Conservation (phyloP, 1,140 invertebrate genomes). For the Achatina immaculata region DNA sequence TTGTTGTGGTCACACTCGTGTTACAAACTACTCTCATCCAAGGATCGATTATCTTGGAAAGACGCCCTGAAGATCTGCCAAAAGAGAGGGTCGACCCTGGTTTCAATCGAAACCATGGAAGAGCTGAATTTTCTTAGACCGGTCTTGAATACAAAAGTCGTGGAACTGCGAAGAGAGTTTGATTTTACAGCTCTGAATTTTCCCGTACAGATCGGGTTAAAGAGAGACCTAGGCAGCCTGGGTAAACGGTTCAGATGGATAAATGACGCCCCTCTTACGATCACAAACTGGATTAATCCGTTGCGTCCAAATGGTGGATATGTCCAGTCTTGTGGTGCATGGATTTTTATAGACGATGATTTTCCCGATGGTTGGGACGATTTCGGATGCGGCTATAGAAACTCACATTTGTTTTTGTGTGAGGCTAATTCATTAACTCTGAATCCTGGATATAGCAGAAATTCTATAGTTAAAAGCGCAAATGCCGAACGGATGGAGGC, state of each 20-base stretch:
- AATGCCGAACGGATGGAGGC: background rate
- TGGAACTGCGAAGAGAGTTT: background rate
- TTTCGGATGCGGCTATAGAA: constrained; percentile 8
- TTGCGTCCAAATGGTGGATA: constrained; percentile 6
- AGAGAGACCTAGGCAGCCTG: background rate
- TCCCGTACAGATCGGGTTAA: background rate
- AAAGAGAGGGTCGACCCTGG: background rate
- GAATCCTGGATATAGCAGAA: background rate
- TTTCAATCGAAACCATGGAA: background rate
- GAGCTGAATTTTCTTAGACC: background rate
- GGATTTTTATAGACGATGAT: background rate
- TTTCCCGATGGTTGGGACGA: background rate
- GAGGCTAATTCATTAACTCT: background rate
- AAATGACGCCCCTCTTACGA: background rate
- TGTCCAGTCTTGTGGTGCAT: background rate
- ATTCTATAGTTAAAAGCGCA: background rate
- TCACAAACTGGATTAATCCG: background rate
- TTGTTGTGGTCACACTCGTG: background rate
- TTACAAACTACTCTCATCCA: background rate
- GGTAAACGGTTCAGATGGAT: constrained; percentile 18
- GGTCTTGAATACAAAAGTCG: background rate
- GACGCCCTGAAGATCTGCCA: background rate
- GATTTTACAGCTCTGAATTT: background rate
- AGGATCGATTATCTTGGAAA: background rate
- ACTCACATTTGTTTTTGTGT: background rate